Evolutionary conservation across 2,888 invertebrate genomes (phyloP), one percentile per base, ranked within the genome.

Genomic region (Saturnia japonica): DNA sequence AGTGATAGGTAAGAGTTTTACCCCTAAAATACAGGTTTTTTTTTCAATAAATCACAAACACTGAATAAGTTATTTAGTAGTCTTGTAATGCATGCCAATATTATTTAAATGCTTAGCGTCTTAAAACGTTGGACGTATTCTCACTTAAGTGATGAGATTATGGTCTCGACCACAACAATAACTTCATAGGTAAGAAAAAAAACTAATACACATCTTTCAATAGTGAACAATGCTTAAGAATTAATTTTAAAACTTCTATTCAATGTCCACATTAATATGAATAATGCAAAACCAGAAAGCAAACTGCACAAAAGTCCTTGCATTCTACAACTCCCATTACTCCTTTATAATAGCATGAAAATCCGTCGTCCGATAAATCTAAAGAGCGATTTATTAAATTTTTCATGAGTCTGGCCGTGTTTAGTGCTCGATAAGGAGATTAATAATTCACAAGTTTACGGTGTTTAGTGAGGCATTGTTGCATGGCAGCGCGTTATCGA

Each of bases 401-500:
- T 90, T 92, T 91, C 90, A 92, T 90, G 85, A 88, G 88, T 82
- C 81, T 78, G 84, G 86, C 82, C 88, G 86, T 89, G 91, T 91
- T 86, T 82, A 82, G 82, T 82, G 81, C 82, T 88, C 90, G 91
- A 92, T 92, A 92, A 91, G 86, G 80, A 83, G 89, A 91, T 93
- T 93, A 93, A 93, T 93, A 91, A 93, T 93, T 93, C 92, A 93
- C 91, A 89, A 91, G 91, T 92, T 93, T 89, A 92, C 92, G 92
- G 92, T 88, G 92, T 89, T 93, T 91, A 92, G 91, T 80, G 85
- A 78, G 85, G 85, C 84, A 83, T 85, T 88, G 90, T 91, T 90
- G 92, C 93, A 90, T 90, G 91, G 88, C 75, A 77, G 80, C 78
- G 82, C 81, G 80, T 80, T 93, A 93, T 93, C 93, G 86, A 73